Evolutionary conservation across 2,797 vertebrate species (phyloP).

Genomic region (Ceyx erithaca): DNA sequence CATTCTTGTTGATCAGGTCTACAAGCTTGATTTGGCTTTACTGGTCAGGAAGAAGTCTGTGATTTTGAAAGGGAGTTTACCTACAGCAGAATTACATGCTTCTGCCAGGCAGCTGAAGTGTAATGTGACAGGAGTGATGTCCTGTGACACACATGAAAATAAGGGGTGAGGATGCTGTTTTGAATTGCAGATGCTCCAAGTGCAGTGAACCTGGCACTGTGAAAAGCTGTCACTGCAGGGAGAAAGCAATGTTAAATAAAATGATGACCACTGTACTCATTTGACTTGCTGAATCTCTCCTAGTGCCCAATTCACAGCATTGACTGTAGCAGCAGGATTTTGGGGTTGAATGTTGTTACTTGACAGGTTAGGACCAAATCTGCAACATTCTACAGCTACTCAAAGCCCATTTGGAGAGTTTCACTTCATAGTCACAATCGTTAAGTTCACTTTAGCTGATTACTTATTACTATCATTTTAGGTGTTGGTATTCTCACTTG

Average conservation of each 20-base stretch:
- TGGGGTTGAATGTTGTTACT: neutral
- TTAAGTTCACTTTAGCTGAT: neutral
- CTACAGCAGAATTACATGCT: rapidly evolving
- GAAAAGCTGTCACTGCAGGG: neutral
- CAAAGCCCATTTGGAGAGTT: neutral
- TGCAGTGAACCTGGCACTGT: neutral
- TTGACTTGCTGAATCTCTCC: neutral
- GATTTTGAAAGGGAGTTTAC: neutral
- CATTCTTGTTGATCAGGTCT: neutral
- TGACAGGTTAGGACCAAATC: neutral
- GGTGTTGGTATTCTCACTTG: neutral
- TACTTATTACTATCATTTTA: neutral
- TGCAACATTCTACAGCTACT: neutral
- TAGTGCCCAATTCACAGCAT: neutral
- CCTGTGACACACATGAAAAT: neutral
- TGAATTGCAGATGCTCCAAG: neutral
- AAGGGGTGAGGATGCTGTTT: neutral
- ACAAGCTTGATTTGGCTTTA: neutral
- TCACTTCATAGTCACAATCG: neutral
- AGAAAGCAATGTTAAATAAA: neutral
- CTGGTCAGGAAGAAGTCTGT: neutral
- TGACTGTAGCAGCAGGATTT: neutral
- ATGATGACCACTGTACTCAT: neutral
- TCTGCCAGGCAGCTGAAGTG: neutral
- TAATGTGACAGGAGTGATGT: neutral